Conservation (phyloP, 2,888 invertebrate species). For the Callyntrura guangdongensis region DNA sequence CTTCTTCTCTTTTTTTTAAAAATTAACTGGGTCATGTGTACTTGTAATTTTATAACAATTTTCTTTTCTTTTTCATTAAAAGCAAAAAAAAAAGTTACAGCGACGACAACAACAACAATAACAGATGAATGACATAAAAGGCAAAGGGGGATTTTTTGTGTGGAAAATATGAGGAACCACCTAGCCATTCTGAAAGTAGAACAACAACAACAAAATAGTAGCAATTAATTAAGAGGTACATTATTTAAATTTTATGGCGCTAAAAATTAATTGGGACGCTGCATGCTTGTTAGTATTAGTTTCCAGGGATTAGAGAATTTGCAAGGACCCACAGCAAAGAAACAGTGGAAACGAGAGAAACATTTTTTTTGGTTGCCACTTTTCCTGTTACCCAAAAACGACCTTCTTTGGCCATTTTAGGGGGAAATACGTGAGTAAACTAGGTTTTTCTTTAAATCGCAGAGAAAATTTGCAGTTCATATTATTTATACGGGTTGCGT, state of each 20-base stretch:
- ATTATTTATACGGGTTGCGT: too few species aligned
- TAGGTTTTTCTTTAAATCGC: background rate
- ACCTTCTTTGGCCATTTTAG: background rate
- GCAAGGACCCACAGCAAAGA: too few species aligned
- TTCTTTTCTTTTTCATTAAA: background rate
- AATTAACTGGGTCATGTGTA: slow-evolving; percentile 24
- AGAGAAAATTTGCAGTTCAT: too few species aligned
- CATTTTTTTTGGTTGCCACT: too few species aligned
- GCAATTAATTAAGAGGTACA: background rate
- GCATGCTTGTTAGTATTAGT: too few species aligned
- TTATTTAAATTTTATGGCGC: background rate
- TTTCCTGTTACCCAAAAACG: background rate
- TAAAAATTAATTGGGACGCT: too few species aligned
- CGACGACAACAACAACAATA: background rate
- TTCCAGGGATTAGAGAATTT: too few species aligned
- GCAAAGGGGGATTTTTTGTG: background rate
- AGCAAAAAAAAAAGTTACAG: background rate
- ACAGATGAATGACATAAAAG: background rate
- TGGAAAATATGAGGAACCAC: background rate
- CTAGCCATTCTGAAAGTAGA: slow-evolving; percentile 93
- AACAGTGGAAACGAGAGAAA: too few species aligned
- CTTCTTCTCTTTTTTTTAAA: background rate
- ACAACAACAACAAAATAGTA: slow-evolving; percentile 48
- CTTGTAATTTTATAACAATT: background rate
- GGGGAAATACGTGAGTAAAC: too few species aligned